Conservation (phyloP, 2,888 invertebrate species). For the Dorcus hopei region DNA sequence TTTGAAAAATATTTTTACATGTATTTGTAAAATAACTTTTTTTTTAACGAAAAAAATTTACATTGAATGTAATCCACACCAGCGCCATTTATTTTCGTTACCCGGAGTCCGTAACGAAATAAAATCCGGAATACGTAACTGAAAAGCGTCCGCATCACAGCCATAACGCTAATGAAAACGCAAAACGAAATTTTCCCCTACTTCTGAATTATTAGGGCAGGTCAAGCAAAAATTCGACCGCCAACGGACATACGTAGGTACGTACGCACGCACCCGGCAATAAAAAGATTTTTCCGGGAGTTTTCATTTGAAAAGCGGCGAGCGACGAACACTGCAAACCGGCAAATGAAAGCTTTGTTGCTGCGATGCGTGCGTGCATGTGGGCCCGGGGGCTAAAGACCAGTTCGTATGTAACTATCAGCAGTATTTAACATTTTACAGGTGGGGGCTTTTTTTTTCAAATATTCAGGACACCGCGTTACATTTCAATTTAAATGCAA, state of each 20-base stretch:
- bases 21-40: too few relatives aligned
- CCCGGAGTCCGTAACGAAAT: too few relatives aligned
- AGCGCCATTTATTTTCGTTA: too few relatives aligned
- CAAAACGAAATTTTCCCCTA: constrained; percentile 13
- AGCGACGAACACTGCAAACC: constrained; percentile 36
- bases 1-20: too few relatives aligned
- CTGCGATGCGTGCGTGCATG: constrained; percentile 31
- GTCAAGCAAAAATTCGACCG: constrained; percentile 24
- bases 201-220: constrained; percentile 14
- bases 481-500: too few relatives aligned
- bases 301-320: constrained; percentile 41
- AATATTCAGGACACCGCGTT: too few relatives aligned
- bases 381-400: constrained; percentile 35
- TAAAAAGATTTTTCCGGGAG: constrained; percentile 43
- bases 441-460: neutral
- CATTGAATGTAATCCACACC: too few relatives aligned
- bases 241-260: constrained; percentile 14
- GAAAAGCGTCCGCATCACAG: too few relatives aligned
- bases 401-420: constrained; percentile 27
- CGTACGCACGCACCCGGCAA: constrained; percentile 21
- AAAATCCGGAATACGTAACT: too few relatives aligned
- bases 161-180: too few relatives aligned
- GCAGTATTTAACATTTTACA: constrained; percentile 25
- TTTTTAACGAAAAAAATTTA: too few relatives aligned
- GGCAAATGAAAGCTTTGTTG: constrained; percentile 41